Evolutionary conservation across 2,113 vertebrate species (phyloP).

Genomic region (Odocoileus hemionus): DNA sequence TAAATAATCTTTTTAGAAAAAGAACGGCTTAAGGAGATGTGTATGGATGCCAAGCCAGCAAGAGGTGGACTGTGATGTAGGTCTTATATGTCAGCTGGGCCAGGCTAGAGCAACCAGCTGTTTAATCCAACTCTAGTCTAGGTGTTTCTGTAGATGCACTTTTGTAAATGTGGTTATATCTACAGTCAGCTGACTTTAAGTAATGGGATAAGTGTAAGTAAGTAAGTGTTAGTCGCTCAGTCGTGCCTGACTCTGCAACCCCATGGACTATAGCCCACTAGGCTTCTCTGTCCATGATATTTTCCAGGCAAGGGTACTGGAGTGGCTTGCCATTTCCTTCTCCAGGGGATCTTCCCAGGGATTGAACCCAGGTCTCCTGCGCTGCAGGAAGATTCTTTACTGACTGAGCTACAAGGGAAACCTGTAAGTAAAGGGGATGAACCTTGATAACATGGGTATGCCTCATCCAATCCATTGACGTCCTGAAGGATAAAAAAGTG

Average conservation of each 20-base stretch:
- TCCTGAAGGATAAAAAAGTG: not conserved
- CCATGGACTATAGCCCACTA: not conserved
- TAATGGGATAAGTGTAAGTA: not conserved
- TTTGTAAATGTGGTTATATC: not conserved
- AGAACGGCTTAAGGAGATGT: not conserved
- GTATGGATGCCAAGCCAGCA: not conserved
- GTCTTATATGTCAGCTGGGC: not conserved
- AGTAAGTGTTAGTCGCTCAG: not conserved
- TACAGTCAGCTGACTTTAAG: not conserved
- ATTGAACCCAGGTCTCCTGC: not conserved
- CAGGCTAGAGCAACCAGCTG: not conserved
- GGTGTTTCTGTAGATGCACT: not conserved
- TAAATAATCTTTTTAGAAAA: not conserved
- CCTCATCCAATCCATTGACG: not conserved
- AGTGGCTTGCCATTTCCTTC: not conserved
- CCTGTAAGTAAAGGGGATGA: not conserved
- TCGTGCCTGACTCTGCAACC: fast-evolving
- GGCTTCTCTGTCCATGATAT: not conserved
- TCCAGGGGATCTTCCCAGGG: not conserved
- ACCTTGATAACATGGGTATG: not conserved
- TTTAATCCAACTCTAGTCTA: not conserved
- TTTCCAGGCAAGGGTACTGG: not conserved
- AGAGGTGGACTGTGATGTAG: not conserved
- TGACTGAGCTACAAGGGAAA: not conserved
- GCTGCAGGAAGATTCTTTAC: not conserved